Evolutionary conservation across 2,113 vertebrate genomes (phyloP).

Genomic region (Poicephalus meyeri): DNA sequence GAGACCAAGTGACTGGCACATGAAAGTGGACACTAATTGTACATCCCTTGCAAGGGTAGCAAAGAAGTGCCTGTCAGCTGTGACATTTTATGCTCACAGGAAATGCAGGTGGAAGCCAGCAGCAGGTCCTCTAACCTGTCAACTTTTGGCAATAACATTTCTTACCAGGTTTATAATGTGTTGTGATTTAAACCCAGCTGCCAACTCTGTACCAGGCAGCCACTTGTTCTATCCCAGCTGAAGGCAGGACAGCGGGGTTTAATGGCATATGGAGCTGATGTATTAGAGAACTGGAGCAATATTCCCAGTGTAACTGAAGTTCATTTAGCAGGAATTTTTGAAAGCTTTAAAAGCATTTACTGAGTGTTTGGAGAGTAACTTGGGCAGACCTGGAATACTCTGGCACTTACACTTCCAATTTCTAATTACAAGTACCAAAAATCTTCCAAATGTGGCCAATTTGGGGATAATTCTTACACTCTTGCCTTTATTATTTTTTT

Average conservation of each 20-base stretch:
- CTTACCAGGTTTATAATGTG: neutral
- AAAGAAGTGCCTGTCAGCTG: neutral
- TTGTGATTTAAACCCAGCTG: neutral
- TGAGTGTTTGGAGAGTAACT: neutral
- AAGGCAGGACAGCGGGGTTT: neutral
- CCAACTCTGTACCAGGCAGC: neutral
- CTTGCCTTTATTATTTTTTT: neutral
- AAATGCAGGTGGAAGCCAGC: neutral
- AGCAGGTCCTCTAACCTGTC: neutral
- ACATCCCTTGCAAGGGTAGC: neutral
- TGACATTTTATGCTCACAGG: accelerated
- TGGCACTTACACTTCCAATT: neutral
- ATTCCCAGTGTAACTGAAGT: neutral
- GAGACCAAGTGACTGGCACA: neutral
- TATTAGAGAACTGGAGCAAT: neutral
- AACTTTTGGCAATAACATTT: neutral
- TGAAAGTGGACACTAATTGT: neutral
- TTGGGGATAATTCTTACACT: neutral
- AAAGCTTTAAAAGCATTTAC: slow-evolving; percentile 2
- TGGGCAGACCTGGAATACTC: neutral
- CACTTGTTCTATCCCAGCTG: neutral
- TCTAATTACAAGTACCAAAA: neutral
- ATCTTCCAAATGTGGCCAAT: neutral
- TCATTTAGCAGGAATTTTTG: neutral
- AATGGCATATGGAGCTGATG: neutral